Evolutionary conservation across 2,888 invertebrate genomes (phyloP), one percentile per base, ranked within the genome.

Genomic region (Vanessa cardui): DNA sequence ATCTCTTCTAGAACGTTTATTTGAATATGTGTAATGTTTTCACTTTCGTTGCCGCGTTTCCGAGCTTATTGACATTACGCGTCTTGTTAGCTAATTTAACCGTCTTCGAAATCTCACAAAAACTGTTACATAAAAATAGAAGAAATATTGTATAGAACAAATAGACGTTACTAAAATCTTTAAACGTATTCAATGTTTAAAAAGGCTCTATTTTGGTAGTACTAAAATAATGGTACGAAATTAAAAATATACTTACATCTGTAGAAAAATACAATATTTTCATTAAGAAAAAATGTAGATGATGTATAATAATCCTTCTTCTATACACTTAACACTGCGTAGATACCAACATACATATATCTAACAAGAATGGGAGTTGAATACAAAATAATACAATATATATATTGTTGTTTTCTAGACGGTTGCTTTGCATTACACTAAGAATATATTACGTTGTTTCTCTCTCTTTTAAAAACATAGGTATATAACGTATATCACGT

Each of bases 11-110:
- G 46, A 62, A 62, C 20, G 15, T 26, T 52, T 52, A 44, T 9
- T 21, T 61, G 59, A 59, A 46, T 62, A 45, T 54, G 54, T 54
- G 39, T 18, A 52, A 5, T 44, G 52, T 62, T 62, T 62, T 62
- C 62, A 62, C 62, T 62, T 62, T 62, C 52, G 54, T 49, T 49
- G 18, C 5, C 31, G 15, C 39, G 18, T 39, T 54, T 44, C 5
- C 62, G 26, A 54, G 44, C 62, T 45, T 62, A 56, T 56, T 56
- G 26, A 45, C 54, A 52, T 54, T 44, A 44, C n/a, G n/a, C 52
- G 50, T 52, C 52, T 44, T 44, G 44, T 62, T 62, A 62, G 21
- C 9, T 62, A 62, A 62, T 26, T 26, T 26, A 61, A n/a, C 18
- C 56, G 31, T 33, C 39, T 56, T 15, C 52, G 21, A 52, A 26